Evolutionary conservation across 2,113 vertebrate genomes (phyloP).

Genomic region (Ascaphus truei): DNA sequence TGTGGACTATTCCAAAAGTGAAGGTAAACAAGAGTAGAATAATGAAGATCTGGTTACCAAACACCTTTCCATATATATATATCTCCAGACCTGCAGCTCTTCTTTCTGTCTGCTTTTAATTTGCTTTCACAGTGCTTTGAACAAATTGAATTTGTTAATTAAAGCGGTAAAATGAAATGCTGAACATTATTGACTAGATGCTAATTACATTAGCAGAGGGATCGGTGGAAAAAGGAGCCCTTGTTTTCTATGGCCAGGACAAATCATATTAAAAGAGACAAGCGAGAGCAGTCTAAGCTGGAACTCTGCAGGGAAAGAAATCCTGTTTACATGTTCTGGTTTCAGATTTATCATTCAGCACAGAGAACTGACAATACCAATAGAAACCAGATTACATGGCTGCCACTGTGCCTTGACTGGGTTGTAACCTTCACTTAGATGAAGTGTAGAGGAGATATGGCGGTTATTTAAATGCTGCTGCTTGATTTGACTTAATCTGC

Average conservation of each 20-base stretch:
- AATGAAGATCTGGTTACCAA: constrained; percentile 78
- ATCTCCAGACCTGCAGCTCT: constrained; percentile 76
- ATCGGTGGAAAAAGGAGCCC: constrained; percentile 72
- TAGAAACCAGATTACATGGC: constrained; percentile 56
- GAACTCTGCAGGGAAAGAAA: constrained; percentile 62
- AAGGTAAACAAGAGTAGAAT: constrained; percentile 44
- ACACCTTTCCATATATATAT: constrained; percentile 83
- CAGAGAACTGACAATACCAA: constrained; percentile 57
- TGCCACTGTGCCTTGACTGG: constrained; percentile 46
- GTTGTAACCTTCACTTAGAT: constrained; percentile 50
- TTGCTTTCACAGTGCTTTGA: constrained; percentile 98
- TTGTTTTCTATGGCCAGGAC: constrained; percentile 83
- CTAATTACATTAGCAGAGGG: constrained; percentile 94
- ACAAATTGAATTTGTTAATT: constrained; percentile 99
- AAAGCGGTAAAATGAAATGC: constrained; percentile 99
- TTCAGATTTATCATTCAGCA: constrained; percentile 61
- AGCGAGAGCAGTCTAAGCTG: constrained; percentile 64
- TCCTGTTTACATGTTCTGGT: constrained; percentile 56
- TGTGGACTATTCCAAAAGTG: neutral
- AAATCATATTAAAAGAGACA: constrained; percentile 87
- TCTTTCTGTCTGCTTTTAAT: constrained; percentile 95
- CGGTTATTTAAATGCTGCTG: too few relatives aligned
- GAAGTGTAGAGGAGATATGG: neutral
- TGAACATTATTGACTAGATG: constrained; percentile 99
- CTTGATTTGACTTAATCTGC: too few relatives aligned